Base-by-base conservation (phyloP, 2,888 invertebrate species). In the Agriopis aurantiaria region DNA sequence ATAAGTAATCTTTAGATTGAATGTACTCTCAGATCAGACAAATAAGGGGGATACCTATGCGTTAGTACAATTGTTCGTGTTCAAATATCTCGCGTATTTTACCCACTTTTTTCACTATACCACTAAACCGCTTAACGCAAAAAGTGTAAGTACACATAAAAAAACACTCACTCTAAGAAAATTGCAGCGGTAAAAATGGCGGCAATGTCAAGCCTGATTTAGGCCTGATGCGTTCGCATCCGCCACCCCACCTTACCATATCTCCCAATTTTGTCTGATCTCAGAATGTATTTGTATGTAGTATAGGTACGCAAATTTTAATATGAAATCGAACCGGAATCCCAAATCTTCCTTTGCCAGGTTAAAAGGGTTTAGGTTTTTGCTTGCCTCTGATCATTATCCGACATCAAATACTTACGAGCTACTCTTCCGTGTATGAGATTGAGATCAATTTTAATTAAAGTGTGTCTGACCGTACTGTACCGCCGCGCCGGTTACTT, bases 381-480 rank as follows among this genome's bases (percentile, higher is more conserved):
- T 49, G 41, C 51, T 49, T 41, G 14, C 51, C n/a, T 60, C 46
- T n/a, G 48, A 33, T 48, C 49, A 41, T 60, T 23, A 6, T 33
- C 12, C 12, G 33, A 33, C 62, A 62, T 62, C 62, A 62, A 62
- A 62, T 23, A 53, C 52, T 46, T 49, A 60, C 49, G 14, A 49
- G 10, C 46, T 23, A 12, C 53, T 45, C 62, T 55, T 53, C n/a
- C 43, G 49, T 40, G 17, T 46, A 33, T 48, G 53, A 51, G 45
- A n/a, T 43, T 58, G 59, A 58, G 57, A 65, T 51, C 52, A 43
- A 56, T 66, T 69, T 69, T 68, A 72, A 72, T 68, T 59, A 68
- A 68, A 66, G 51, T 68, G 12, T 57, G 57, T 53, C 62, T 43
- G 46, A 49, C 59, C 59, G 52, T 63, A 55, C 59, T 48, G n/a